Percentiles rank a stretch among this genome's conserved stretches.
Evolutionary conservation across 30 jellyfish, hydroid and myxozoan genomes (phyloP).

Genomic region (Turritopsis rubra): DNA sequence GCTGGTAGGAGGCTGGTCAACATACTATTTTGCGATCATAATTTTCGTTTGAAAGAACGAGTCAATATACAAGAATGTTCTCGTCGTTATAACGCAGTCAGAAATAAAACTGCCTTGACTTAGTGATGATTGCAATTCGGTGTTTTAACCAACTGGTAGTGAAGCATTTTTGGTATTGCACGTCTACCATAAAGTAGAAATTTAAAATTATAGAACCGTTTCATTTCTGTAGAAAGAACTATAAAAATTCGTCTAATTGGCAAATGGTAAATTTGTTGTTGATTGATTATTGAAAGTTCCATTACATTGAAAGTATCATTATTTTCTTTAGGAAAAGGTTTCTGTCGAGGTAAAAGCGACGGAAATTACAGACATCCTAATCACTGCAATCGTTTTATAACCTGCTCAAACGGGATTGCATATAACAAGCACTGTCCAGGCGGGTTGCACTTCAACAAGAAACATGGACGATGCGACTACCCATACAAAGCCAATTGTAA

Average conservation of each 20-base stretch:
- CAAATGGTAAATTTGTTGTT: neutral
- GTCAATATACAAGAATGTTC: no score
- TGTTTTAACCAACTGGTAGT: no score
- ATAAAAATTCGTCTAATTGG: no score
- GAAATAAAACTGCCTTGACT: no score
- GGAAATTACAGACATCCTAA: slow-evolving; percentile 2
- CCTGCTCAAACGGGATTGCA: slow-evolving; percentile 7
- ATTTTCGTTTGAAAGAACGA: no score
- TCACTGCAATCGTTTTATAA: neutral
- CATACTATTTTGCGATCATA: no score
- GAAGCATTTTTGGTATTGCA: no score
- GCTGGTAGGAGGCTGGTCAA: no score
- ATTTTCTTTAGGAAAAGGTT: neutral
- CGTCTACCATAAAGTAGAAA: no score
- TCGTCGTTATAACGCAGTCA: no score
- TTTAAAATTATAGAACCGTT: neutral
- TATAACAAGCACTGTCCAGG: neutral
- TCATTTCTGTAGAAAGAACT: neutral
- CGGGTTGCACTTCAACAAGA: neutral
- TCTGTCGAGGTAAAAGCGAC: neutral
- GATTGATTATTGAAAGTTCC: neutral
- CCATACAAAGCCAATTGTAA: neutral
- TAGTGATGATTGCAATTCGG: no score
- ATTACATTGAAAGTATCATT: neutral
- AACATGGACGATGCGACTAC: neutral